Conservation (phyloP, 1,140 invertebrate genomes). For the Drosophila kepulauana region DNA sequence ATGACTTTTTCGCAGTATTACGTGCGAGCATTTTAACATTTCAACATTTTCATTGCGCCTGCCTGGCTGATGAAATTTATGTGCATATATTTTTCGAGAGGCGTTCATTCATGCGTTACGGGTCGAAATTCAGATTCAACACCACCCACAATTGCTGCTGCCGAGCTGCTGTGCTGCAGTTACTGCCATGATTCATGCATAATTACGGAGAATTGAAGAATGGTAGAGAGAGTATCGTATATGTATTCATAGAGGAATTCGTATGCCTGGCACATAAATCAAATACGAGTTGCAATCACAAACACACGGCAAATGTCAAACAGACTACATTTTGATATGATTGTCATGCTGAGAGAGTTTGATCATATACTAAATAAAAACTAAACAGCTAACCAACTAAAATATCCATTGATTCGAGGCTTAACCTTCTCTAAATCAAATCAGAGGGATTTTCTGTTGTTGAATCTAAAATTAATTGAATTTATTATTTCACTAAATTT, state of each 20-base stretch:
- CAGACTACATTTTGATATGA: constrained; percentile 17
- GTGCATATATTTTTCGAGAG: constrained; percentile 64
- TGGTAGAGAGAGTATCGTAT: constrained; percentile 15
- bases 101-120: constrained; percentile 76
- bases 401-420: background rate
- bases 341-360: constrained; percentile 23
- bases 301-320: constrained; percentile 37
- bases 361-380: constrained; percentile 1
- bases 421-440: background rate
- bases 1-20: constrained; percentile 59
- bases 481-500: background rate
- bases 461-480: background rate
- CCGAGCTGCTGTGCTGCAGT: constrained; percentile 41
- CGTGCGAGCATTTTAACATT: constrained; percentile 81
- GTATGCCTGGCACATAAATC: constrained; percentile 59
- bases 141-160: background rate
- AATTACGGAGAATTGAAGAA: constrained; percentile 48
- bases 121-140: constrained; percentile 42
- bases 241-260: constrained; percentile 58
- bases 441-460: background rate
- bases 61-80: constrained; percentile 70
- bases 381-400: background rate
- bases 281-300: constrained; percentile 31
- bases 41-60: constrained; percentile 79
- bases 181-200: constrained; percentile 78